These are phyloP conservation scores for Heteractis magnifica DNA, from an alignment of 92 coral and sea anemone genomes.

Conservation along the genomic window DNA sequence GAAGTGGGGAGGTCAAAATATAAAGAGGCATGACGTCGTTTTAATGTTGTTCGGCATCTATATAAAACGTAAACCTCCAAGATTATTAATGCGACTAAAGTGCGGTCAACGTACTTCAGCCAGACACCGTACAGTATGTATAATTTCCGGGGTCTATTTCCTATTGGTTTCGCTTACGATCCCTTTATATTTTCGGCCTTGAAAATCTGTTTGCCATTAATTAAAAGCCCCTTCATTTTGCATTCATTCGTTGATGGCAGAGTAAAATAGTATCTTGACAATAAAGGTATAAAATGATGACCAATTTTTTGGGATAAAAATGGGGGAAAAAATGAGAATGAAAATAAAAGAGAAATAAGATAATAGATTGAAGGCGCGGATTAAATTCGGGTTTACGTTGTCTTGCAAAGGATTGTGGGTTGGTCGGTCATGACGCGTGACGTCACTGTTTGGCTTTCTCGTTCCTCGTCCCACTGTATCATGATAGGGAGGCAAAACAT, in stretches of 20 bases:
- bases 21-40: no score
- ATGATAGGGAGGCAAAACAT: conserved; percentile 64
- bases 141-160: no score
- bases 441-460: conserved; percentile 86
- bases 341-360: background rate
- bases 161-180: no score
- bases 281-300: background rate
- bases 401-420: conserved; percentile 40
- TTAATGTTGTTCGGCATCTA: no score
- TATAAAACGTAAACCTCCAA: no score
- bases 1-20: no score
- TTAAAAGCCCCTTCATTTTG: no score
- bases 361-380: conserved; percentile 9
- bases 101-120: no score
- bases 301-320: background rate
- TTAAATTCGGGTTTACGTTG: background rate
- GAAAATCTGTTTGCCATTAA: no score
- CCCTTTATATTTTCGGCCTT: no score
- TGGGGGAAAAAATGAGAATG: background rate
- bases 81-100: no score
- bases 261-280: background rate
- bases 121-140: no score
- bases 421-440: conserved; percentile 84
- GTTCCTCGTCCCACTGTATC: conserved; percentile 52
- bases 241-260: background rate